Evolutionary conservation across 2,113 vertebrate genomes (phyloP).

Genomic region (Alectura lathami): DNA sequence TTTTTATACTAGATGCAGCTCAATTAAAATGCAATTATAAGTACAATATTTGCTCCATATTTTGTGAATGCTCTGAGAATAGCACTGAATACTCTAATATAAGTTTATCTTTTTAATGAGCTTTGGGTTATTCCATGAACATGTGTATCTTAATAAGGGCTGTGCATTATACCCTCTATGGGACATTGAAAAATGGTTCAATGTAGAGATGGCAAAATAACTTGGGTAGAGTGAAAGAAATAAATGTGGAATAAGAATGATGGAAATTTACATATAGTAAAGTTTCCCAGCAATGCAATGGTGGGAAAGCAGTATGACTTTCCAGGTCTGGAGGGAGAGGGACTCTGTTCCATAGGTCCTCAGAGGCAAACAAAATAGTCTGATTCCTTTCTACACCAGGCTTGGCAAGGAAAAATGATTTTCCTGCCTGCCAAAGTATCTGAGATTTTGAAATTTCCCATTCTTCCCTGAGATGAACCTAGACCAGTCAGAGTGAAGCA

Average conservation of each 20-base stretch:
- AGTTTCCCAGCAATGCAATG: neutral
- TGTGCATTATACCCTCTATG: constrained; percentile 35
- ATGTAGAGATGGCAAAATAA: constrained; percentile 25
- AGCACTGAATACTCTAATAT: neutral
- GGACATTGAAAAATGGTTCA: constrained; percentile 41
- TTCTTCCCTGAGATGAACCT: neutral
- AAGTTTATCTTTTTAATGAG: constrained; percentile 67
- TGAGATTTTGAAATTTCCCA: neutral
- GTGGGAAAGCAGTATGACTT: constrained; percentile 14
- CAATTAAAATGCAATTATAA: constrained; percentile 74
- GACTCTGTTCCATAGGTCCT: neutral
- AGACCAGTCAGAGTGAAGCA: neutral
- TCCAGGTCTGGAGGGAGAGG: neutral
- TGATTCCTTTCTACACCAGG: neutral
- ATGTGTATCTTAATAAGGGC: constrained; percentile 42
- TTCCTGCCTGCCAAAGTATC: neutral
- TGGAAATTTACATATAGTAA: constrained; percentile 24
- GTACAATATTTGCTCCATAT: constrained; percentile 53
- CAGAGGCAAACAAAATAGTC: neutral
- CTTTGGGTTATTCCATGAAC: constrained; percentile 49
- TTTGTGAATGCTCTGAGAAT: constrained; percentile 59
- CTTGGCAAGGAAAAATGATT: neutral
- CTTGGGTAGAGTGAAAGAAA: neutral
- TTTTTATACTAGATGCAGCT: constrained; percentile 54
- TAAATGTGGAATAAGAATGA: neutral